Conservation (phyloP, 1,140 invertebrate genomes). For the Octopus sinensis region DNA sequence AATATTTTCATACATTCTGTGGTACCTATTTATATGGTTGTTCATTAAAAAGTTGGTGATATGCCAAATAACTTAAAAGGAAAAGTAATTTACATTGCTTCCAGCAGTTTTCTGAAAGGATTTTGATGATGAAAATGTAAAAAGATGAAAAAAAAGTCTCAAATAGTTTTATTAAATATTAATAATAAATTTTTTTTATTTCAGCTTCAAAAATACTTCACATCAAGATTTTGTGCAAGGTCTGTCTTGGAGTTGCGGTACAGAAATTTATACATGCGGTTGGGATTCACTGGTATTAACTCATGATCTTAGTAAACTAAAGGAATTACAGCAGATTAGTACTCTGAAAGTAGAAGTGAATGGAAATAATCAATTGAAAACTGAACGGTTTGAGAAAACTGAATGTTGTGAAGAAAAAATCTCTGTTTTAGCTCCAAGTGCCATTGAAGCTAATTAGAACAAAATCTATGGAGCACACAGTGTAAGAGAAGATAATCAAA, state of each 20-base stretch:
- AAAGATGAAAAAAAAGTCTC: too few relatives aligned
- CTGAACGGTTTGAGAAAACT: neutral
- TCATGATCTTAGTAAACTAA: constrained; percentile 30
- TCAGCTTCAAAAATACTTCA: constrained; percentile 41
- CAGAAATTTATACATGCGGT: constrained; percentile 42
- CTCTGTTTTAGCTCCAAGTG: neutral
- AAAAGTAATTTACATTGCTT: too few relatives aligned
- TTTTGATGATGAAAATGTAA: too few relatives aligned
- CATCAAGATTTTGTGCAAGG: constrained; percentile 50
- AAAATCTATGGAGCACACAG: too few relatives aligned
- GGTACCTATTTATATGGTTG: too few relatives aligned
- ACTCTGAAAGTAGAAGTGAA: constrained; percentile 17
- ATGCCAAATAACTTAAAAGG: too few relatives aligned
- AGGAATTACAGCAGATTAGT: neutral
- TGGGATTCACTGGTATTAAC: constrained; percentile 40
- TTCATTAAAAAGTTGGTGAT: too few relatives aligned
- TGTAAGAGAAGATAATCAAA: too few relatives aligned
- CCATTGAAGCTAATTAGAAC: neutral
- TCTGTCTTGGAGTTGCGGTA: constrained; percentile 33
- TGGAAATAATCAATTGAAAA: neutral
- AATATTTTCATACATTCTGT: neutral
- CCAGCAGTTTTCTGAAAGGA: too few relatives aligned
- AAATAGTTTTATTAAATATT: too few relatives aligned
- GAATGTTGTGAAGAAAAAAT: neutral
- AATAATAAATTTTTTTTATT: constrained; percentile 30